Evolutionary conservation across 1,140 invertebrate genomes (phyloP), one percentile per base, ranked within the genome.

Genomic region (Drosophila rhopaloa): DNA sequence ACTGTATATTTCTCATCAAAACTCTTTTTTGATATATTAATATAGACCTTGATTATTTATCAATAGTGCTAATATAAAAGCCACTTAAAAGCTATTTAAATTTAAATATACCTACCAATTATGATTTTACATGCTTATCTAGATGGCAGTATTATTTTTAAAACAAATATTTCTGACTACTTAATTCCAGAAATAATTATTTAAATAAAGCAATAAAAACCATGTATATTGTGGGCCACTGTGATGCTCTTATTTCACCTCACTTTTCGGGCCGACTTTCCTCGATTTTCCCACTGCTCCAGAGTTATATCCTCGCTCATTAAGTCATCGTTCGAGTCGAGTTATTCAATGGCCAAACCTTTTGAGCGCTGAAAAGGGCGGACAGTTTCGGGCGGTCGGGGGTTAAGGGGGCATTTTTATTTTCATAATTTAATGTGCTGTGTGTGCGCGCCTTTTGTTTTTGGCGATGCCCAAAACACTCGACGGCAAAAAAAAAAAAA

Each of bases 351-450:
- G 82, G 83, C 43, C 79, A 77, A 77, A 88, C 83, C 83, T 86
- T 85, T 85, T 88, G 83, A 88, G 77, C 74, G 83, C 60, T 51
- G 41, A 62, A 75, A 76, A 54, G 37, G 75, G 65, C 37, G 47
- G 60, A 55, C 59, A 54, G 9, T 32, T 47, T 14, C 29, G 74
- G 59, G 56, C 27, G 41, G 41, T 48, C 13, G 38, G 43, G 41
- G 27, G 29, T 13, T 38, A 37, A 32, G 35, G 37, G 41, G 37
- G 41, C 55, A 67, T 88, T 77, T 82, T 88, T 86, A 72, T 82
- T 82, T 86, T 86, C 79, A 86, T 86, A 86, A 86, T 88, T 86
- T 86, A 88, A 86, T 88, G 82, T 86, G 79, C 60, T 71, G 62
- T 47, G 43, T 46, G 60, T 67, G 65, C 47, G 70, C 62, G 79